A percentile compares a stretch with the other conserved stretches of the same genome.
Conservation (phyloP, 1,140 invertebrate genomes). For the Whitmania pigra region DNA sequence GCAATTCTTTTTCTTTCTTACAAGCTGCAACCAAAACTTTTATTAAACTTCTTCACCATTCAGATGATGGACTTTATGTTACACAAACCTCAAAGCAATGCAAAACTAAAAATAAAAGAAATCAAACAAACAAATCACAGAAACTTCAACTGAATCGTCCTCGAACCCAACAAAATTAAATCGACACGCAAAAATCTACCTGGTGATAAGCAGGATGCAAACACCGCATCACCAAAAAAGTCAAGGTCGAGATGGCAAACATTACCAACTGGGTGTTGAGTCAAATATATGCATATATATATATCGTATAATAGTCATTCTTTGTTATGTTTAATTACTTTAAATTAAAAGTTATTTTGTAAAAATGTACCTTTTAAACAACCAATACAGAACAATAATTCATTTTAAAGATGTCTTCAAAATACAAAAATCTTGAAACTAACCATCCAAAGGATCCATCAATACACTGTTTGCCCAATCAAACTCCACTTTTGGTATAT, state of each 20-base stretch:
- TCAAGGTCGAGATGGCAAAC: constrained; percentile 5
- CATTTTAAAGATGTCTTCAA: neutral
- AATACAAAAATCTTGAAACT: neutral
- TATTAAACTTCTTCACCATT: neutral
- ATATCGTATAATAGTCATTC: neutral
- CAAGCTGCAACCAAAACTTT: constrained; percentile 4
- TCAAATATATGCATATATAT: neutral
- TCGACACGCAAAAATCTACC: neutral
- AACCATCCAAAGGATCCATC: constrained; percentile 16
- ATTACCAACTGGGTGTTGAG: constrained; percentile 5
- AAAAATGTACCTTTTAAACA: neutral
- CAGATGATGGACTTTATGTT: neutral
- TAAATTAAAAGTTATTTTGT: neutral
- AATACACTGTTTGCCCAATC: constrained; percentile 20
- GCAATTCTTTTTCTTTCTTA: constrained; percentile 15
- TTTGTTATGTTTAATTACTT: neutral
- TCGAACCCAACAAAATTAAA: no score
- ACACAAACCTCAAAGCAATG: neutral
- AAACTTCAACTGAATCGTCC: no score
- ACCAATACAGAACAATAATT: neutral
- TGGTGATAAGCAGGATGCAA: neutral
- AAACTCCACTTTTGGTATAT: constrained; percentile 21
- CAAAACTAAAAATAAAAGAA: neutral
- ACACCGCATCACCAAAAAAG: constrained; percentile 10
- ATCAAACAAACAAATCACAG: no score